Evolutionary conservation across 2,888 invertebrate species (phyloP).

Genomic region (Drosophila heteroneura): DNA sequence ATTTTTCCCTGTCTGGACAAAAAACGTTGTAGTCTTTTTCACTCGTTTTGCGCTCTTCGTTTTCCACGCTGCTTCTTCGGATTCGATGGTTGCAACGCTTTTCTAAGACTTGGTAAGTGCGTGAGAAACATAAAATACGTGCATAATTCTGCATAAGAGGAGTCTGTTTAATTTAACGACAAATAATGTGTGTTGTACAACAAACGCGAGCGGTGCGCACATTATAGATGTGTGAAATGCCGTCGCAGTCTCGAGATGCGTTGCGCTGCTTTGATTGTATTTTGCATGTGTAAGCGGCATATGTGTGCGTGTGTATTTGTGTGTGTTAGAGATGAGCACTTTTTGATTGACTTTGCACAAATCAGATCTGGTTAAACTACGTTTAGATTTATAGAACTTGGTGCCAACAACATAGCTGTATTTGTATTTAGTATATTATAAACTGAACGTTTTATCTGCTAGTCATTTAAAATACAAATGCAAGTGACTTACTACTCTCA

Average conservation of each 20-base stretch:
- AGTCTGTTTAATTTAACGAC: constrained; percentile 26
- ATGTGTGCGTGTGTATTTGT: constrained; percentile 55
- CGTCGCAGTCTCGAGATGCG: constrained; percentile 72
- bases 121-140: constrained; percentile 26
- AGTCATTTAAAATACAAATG: constrained; percentile 6
- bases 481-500: background rate
- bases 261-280: constrained; percentile 71
- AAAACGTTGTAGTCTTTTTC: constrained; percentile 73
- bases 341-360: constrained; percentile 1
- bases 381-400: background rate
- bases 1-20: constrained; percentile 52
- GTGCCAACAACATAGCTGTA: background rate
- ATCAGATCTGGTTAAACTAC: background rate
- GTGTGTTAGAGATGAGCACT: constrained; percentile 56
- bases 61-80: constrained; percentile 71
- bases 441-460: background rate
- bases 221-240: constrained; percentile 67
- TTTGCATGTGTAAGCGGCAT: constrained; percentile 63
- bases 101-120: constrained; percentile 69
- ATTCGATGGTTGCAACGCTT: constrained; percentile 60
- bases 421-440: background rate
- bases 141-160: constrained; percentile 19
- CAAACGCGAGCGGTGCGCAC: constrained; percentile 28
- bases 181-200: constrained; percentile 40
- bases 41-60: constrained; percentile 76